Evolutionary conservation across 2,888 invertebrate species (phyloP), one percentile per base, ranked within the genome.

Genomic region (Parelbella ahira): DNA sequence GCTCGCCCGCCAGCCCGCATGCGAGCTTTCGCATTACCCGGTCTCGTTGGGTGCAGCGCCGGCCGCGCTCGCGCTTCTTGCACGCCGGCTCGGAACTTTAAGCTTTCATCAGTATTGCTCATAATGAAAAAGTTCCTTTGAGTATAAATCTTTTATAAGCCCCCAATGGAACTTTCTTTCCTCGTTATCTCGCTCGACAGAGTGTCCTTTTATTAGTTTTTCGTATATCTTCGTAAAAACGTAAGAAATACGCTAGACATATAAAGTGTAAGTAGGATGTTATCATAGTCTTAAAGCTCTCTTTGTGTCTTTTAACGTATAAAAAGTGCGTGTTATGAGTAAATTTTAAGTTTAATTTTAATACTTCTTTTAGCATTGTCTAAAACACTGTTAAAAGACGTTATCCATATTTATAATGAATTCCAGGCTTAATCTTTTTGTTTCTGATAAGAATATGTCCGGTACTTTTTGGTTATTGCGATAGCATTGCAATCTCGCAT

Each of bases 61-160:
- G 58, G 62, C 60, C 63, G 57, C 53, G 24, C 4, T 55, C 62
- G 58, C 54, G 65, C 66, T 65, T 59, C n/a, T 63, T 58, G 60
- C 68, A 66, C 58, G 52, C 58, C 50, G 59, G 54, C 53, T 56
- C 59, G 48, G 60, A 60, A 62, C 54, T 63, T 55, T 60, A 64
- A 74, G 72, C 74, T 81, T 77, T 72, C 73, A 45, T 45, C 68
- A 55, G 70, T 63, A 71, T 69, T 64, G 58, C 60, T 66, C 56
- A 53, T 74, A 72, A 74, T 69, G 68, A 70, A 72, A 72, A 78
- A 80, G 71, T 81, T 78, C 51, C 62, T 56, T 67, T 65, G 63
- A 71, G 68, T 77, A 68, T 62, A 73, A 66, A 58, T 75, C 58
- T 66, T 61, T 62, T 63, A 59, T 77, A 70, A 79, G 75, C 70